Percentiles rank a stretch among this genome's conserved stretches.
Evolutionary conservation across 2,113 vertebrate genomes (phyloP).

Genomic region (Peromyscus maniculatus): DNA sequence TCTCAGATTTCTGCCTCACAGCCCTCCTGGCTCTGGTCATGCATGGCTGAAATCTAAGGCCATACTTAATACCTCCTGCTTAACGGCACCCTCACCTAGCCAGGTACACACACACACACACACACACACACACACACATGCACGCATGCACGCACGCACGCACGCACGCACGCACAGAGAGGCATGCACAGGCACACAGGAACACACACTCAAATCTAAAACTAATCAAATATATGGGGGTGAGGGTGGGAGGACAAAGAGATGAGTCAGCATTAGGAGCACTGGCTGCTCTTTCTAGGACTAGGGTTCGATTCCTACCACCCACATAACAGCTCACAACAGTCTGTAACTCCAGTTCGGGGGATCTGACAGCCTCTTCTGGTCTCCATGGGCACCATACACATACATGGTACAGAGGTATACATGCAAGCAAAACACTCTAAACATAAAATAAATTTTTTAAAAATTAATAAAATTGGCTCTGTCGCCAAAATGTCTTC

Average conservation of each 20-base stretch:
- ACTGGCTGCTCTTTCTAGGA: neutral
- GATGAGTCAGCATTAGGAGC: neutral
- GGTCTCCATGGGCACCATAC: neutral
- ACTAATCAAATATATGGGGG: too few relatives aligned
- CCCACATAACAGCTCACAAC: neutral
- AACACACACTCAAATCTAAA: too few relatives aligned
- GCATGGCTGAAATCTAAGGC: constrained; percentile 18
- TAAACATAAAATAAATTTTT: neutral
- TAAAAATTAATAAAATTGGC: neutral
- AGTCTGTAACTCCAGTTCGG: neutral
- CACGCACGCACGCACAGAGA: neutral
- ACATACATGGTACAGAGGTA: neutral
- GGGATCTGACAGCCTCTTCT: neutral
- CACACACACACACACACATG: too few relatives aligned
- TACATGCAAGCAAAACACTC: neutral
- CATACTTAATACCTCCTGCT: constrained; percentile 30
- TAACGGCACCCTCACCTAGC: neutral
- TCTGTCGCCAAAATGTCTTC: neutral
- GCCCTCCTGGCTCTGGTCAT: neutral
- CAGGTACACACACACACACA: neutral
- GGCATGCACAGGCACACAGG: neutral
- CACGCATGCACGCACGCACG: neutral
- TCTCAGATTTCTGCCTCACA: constrained; percentile 64
- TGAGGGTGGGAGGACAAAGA: neutral
- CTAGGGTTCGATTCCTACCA: neutral